Conservation (phyloP, 2,113 vertebrate genomes). For the Papio anubis region DNA sequence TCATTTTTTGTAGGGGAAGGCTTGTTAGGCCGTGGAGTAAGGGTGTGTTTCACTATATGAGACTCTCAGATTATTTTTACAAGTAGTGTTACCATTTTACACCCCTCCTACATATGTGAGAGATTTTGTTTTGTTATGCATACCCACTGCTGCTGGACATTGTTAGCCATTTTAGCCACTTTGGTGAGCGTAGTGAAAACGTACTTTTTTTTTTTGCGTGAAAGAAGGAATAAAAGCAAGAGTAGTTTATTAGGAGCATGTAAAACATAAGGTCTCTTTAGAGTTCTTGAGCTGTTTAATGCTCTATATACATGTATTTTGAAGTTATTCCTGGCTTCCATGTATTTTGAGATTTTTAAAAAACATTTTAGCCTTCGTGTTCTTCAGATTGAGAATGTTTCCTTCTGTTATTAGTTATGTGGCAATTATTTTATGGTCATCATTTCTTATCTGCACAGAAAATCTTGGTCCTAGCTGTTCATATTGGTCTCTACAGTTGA, state of each 20-base stretch:
- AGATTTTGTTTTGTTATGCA: neutral
- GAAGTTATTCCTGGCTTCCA: neutral
- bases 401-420: neutral
- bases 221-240: neutral
- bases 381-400: neutral
- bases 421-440: neutral
- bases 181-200: neutral
- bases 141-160: neutral
- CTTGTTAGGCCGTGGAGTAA: neutral
- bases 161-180: neutral
- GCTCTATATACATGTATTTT: neutral
- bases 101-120: neutral
- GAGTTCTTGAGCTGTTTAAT: neutral
- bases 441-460: neutral
- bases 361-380: neutral
- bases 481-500: neutral
- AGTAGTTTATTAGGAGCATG: neutral
- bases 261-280: neutral
- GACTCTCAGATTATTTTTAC: neutral
- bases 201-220: neutral
- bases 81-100: neutral
- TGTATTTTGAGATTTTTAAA: neutral
- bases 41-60: neutral
- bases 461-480: neutral
- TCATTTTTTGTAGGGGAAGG: neutral